Evolutionary conservation across 2,888 invertebrate species (phyloP).

Genomic region (Thecophora atra): DNA sequence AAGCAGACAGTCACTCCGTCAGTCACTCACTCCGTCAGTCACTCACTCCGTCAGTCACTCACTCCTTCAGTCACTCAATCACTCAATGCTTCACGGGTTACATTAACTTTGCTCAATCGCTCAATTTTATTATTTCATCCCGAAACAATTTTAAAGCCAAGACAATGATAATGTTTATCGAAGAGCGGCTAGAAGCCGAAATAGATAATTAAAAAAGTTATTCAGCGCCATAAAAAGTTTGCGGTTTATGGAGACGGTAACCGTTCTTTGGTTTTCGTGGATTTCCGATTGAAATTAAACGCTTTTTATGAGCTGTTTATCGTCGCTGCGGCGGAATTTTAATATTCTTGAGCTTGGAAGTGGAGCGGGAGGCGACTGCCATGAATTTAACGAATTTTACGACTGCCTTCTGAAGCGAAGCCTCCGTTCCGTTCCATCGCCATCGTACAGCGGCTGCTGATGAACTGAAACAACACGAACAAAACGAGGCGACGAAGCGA

Average conservation of each 20-base stretch:
- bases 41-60: no score
- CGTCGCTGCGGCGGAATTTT: constrained; percentile 42
- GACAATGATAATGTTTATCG: constrained; percentile 6
- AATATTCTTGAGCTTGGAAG: constrained; percentile 33
- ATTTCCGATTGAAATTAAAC: constrained; percentile 50
- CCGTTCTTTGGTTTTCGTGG: no score
- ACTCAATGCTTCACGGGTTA: no score
- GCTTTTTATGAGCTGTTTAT: constrained; percentile 58
- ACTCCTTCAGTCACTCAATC: constrained; percentile 46
- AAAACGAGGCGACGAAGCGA: not conserved
- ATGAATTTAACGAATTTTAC: constrained; percentile 59
- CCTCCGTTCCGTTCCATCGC: no score
- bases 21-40: no score
- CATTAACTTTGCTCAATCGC: no score
- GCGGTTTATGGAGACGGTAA: constrained; percentile 1
- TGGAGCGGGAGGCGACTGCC: constrained; percentile 30
- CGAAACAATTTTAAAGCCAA: no score
- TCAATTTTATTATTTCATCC: no score
- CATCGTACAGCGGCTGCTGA: not conserved
- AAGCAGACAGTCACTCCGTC: no score
- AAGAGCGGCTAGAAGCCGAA: constrained; percentile 1
- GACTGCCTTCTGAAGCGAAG: constrained; percentile 19
- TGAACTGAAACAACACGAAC: constrained; percentile 15
- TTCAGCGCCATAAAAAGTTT: constrained; percentile 38
- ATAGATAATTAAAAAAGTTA: constrained; percentile 56